Conservation (phyloP, 2,113 vertebrate species). For the Nycticorax nycticorax region DNA sequence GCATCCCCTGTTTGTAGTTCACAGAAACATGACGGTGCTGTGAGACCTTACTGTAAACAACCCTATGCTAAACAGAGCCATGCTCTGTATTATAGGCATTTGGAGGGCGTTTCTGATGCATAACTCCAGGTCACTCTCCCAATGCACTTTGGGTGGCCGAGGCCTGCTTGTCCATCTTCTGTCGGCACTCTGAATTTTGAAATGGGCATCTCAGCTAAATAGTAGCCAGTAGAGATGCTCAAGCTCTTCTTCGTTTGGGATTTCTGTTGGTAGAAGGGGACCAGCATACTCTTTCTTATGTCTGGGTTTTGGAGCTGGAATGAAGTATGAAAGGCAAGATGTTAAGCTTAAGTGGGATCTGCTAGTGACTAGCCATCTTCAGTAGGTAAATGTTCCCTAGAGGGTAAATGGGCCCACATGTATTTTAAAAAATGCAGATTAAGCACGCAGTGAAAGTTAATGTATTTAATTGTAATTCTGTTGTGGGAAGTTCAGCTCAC, state of each 20-base stretch:
- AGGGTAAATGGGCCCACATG: neutral
- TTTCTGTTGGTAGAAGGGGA: neutral
- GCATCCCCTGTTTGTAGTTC: neutral
- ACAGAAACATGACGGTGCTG: neutral
- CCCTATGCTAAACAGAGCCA: neutral
- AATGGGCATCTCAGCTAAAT: neutral
- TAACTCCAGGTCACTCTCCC: neutral
- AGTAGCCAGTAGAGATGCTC: neutral
- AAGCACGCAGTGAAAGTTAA: neutral
- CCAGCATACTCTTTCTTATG: neutral
- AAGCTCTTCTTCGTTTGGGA: neutral
- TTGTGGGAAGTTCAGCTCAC: neutral
- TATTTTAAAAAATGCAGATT: neutral
- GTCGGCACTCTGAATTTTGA: neutral
- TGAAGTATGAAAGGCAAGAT: neutral
- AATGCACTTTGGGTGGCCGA: neutral
- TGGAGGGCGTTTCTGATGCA: neutral
- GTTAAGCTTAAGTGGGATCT: neutral
- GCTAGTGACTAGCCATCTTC: neutral
- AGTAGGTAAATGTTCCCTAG: neutral
- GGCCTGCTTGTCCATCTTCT: neutral
- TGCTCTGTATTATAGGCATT: neutral
- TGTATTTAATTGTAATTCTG: neutral
- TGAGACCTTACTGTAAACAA: neutral
- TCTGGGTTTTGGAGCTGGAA: neutral